phyloP scores from a whole-genome alignment of 2,113 vertebrate species.

The Anhinga anhinga region DNA sequence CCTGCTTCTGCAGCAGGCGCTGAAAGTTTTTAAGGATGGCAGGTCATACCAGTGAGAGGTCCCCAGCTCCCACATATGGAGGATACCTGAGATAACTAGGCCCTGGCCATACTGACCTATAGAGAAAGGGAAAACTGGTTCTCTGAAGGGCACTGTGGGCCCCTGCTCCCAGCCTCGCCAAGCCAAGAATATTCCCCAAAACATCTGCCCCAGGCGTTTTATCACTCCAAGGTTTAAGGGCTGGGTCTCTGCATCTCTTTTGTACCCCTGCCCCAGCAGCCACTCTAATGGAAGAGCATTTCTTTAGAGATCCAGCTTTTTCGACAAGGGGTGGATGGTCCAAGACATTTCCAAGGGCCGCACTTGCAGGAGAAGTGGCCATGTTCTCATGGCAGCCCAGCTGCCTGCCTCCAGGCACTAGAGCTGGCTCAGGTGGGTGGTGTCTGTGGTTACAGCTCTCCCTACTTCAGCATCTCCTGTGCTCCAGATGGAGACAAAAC shows the following conservation, averaged over 20 bases:
- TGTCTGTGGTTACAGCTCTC: not conserved
- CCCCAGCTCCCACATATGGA: rapidly evolving
- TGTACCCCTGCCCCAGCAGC: not conserved
- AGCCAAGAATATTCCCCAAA: not conserved
- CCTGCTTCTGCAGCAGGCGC: not conserved
- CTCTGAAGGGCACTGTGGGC: not conserved
- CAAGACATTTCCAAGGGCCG: not conserved
- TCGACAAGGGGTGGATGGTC: not conserved
- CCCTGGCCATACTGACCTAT: not conserved
- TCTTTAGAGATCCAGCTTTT: not conserved
- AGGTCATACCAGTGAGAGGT: not conserved
- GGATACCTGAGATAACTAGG: not conserved
- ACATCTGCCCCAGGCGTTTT: not conserved
- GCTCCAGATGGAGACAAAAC: not conserved
- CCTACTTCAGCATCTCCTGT: not conserved
- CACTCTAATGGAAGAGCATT: not conserved
- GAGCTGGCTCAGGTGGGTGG: not conserved
- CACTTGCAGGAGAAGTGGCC: not conserved
- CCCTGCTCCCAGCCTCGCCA: not conserved
- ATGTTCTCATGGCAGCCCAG: not conserved
- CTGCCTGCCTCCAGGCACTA: not conserved
- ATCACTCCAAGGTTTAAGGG: not conserved
- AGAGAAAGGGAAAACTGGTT: not conserved
- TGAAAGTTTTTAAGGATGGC: not conserved
- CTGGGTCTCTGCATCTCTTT: not conserved